A percentile compares a stretch with the other conserved stretches of the same genome.
Evolutionary conservation across 2,797 vertebrate species (phyloP).

Genomic region (Cercopithecus hamlyni): DNA sequence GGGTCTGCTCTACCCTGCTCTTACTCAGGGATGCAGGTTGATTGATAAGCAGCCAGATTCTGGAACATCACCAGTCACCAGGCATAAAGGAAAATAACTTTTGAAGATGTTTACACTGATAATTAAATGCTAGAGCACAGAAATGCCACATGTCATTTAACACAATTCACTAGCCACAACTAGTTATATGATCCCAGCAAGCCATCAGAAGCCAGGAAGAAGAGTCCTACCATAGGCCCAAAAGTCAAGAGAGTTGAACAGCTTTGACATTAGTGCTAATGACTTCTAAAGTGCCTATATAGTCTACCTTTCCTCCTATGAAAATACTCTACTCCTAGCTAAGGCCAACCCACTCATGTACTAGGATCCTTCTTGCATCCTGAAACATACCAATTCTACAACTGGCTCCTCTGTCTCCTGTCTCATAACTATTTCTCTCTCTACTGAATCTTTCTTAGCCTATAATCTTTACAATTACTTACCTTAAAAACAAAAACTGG

Average conservation of each 20-base stretch:
- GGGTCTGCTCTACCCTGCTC: not conserved
- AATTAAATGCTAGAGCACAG: not conserved
- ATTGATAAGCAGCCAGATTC: not conserved
- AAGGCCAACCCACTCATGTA: not conserved
- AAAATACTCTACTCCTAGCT: not conserved
- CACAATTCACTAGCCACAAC: not conserved
- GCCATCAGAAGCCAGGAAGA: not conserved
- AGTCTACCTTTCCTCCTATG: not conserved
- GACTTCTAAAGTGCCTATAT: not conserved
- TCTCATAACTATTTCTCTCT: not conserved
- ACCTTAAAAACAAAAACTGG: not conserved
- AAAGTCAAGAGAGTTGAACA: not conserved
- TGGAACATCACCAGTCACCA: not conserved
- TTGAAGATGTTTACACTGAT: not conserved
- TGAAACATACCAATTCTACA: not conserved
- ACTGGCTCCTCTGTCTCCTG: not conserved
- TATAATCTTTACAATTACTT: not conserved
- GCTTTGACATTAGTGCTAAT: not conserved
- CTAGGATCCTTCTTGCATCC: not conserved
- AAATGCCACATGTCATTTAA: not conserved
- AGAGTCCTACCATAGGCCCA: not conserved
- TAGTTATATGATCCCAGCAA: not conserved
- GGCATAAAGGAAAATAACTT: not conserved
- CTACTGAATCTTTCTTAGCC: not conserved
- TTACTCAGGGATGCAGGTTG: not conserved